phyloP scores from a whole-genome alignment of 1,140 invertebrate genomes.

The Antheraea mylitta region DNA sequence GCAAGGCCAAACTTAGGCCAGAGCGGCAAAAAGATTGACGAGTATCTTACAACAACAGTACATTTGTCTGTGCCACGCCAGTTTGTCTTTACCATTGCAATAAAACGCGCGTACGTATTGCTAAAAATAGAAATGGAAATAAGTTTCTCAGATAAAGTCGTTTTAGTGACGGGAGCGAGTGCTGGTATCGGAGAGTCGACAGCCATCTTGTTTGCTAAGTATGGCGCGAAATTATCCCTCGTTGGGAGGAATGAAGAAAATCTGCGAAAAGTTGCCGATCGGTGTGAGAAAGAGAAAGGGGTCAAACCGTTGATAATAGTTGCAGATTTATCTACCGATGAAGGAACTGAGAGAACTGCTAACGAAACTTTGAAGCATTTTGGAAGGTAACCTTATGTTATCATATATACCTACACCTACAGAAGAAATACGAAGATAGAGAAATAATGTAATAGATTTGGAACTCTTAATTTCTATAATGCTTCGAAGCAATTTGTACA shows the following conservation, averaged over 20 bases:
- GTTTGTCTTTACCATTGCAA: too few relatives aligned
- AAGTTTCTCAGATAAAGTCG: slow-evolving; percentile 77
- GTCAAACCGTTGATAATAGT: slow-evolving; percentile 22
- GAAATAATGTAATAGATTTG: too few relatives aligned
- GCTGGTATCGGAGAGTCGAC: slow-evolving; percentile 90
- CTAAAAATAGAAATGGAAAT: slow-evolving; percentile 16
- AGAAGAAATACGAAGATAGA: too few relatives aligned
- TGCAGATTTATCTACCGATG: slow-evolving; percentile 33
- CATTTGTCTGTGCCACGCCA: too few relatives aligned
- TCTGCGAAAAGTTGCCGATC: slow-evolving; percentile 74
- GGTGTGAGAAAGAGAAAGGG: slow-evolving; percentile 67
- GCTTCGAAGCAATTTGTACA: too few relatives aligned
- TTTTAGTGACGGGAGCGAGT: slow-evolving; percentile 87
- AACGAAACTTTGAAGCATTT: slow-evolving; percentile 28
- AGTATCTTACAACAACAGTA: too few relatives aligned
- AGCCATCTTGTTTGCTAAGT: slow-evolving; percentile 84
- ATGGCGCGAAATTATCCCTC: slow-evolving; percentile 84
- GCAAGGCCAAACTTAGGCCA: too few relatives aligned
- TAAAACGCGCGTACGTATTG: too few relatives aligned
- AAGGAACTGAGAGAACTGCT: slow-evolving; percentile 24
- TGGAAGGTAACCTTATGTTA: slow-evolving; percentile 25
- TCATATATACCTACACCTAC: too few relatives aligned
- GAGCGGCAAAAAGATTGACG: too few relatives aligned
- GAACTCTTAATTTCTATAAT: too few relatives aligned
- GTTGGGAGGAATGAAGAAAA: slow-evolving; percentile 86